Base-by-base conservation (phyloP, 2,113 vertebrate genomes). In the Shinisaurus crocodilurus region DNA sequence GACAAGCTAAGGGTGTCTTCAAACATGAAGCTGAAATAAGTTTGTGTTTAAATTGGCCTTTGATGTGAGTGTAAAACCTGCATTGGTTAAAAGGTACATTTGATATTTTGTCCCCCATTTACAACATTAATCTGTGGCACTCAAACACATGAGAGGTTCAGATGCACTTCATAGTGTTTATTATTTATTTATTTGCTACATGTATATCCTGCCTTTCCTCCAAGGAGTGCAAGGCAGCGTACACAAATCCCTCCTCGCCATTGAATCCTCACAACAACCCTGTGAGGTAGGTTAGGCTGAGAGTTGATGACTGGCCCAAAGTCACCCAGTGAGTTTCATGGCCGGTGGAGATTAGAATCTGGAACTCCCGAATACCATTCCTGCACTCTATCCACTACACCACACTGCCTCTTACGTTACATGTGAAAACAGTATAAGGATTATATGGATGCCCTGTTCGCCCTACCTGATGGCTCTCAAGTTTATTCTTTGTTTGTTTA, bases 31-130 rank as follows among this genome's bases (percentile, higher is more conserved):
- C 65, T 75, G 76, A 85, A 83, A 75, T 34, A 72, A 48, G 25
- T 80, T 90, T 85, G 74, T 85, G 34, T 69, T 90, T 85, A 69
- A 85, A 84, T 67, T 9, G 40, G 43, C 84, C 34, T 54, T 34
- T 79, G 77, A 32, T 69, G 18, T 54, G 45, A 67, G 85, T 67
- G 34, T 90, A 40, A 85, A 77, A 43, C n/a, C 29, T 79, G 72
- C 45, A 67, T 84, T 69, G 16, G 43, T 85, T 77, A 67, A 77
- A 40, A 32, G 23, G 16, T 50, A 50, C 60, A n/a, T 43, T 76
- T 85, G 23, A 7, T 6, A 48, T 80, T 67, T 88, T 45, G 5
- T 54, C 48, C 7, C 16, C 15, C 1, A 40, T 72, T 54, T 40
- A 29, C 65, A 57, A 43, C 25, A 82, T 40, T 67, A 43, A 2